Base-by-base conservation (phyloP, 2,888 invertebrate species). In the Cephus sareptanus region DNA sequence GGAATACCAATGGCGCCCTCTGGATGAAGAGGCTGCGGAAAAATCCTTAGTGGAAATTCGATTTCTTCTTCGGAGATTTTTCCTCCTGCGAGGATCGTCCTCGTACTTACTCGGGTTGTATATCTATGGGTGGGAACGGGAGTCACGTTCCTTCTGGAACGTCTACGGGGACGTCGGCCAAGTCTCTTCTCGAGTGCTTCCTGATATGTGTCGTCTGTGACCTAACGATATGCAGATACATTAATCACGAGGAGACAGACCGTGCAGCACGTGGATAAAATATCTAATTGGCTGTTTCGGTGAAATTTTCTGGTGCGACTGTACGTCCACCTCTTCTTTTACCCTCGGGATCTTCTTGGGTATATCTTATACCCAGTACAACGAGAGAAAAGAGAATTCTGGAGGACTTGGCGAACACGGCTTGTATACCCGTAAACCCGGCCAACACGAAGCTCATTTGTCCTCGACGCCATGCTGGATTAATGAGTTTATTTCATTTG, bases 401-500 rank as follows among this genome's bases (percentile, higher is more conserved):
- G 56, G 23, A 56, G 23, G 23, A 56, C 56, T 56, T 23, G 23
- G 56, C 56, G 56, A 56, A 56, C 23, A 56, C 23, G 56, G 23
- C 56, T 15, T 23, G 23, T 56, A 56, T 23, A 23, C 56, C 23
- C 56, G 23, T 9, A 23, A 23, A 56, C 56, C 56, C 23, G 9
- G 56, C 23, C 56, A 56, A 56, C 56, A 56, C 73, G 74, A 69
- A 73, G 78, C 79, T 81, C 77, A 78, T 82, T 82, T 71, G 78
- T 75, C 73, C 79, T 40, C 75, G 70, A 78, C 79, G 80, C 79
- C 78, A 77, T 35, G 78, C 70, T 78, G 78, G 81, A 85, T 83
- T 81, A 84, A 84, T 83, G 82, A 83, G 83, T 83, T 83, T 80
- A 79, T 82, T 81, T 83, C 78, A 83, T 83, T 83, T 81, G 40